A percentile compares a stretch with the other conserved stretches of the same genome.
These are phyloP conservation scores for Meta bourneti DNA, from an alignment of 2,888 invertebrate species.

Conservation along the genomic window DNA sequence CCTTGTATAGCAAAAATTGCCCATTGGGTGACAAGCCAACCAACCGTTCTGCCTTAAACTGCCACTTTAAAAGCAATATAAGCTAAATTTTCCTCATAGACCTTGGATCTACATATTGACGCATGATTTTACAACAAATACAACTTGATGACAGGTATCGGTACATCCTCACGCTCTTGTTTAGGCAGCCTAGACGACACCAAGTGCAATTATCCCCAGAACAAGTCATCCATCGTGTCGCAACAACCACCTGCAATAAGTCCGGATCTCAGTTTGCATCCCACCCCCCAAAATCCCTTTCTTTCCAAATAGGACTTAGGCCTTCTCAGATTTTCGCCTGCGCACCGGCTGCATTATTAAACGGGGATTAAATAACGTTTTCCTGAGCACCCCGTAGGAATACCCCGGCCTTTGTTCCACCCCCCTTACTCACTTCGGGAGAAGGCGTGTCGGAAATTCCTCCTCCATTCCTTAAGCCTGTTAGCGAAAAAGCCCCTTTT, in stretches of 20 bases:
- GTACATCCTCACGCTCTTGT: too few relatives aligned
- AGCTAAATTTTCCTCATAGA: too few relatives aligned
- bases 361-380: slow-evolving; percentile 74
- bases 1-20: too few relatives aligned
- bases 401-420: slow-evolving; percentile 31
- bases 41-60: too few relatives aligned
- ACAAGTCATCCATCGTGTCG: too few relatives aligned
- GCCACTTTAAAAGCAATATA: too few relatives aligned
- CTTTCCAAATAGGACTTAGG: slow-evolving; percentile 67
- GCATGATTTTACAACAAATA: too few relatives aligned
- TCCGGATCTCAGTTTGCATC: slow-evolving; percentile 33
- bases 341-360: slow-evolving; percentile 69
- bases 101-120: too few relatives aligned
- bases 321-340: slow-evolving; percentile 67
- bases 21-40: too few relatives aligned
- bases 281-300: slow-evolving; percentile 47
- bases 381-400: slow-evolving; percentile 26
- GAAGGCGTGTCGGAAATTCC: slow-evolving; percentile 65
- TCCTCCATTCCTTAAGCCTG: slow-evolving; percentile 65
- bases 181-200: too few relatives aligned
- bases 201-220: too few relatives aligned
- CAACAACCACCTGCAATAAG: background rate
- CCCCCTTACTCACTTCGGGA: background rate
- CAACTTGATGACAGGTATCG: too few relatives aligned
- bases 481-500: slow-evolving; percentile 73